Base-by-base conservation (phyloP, 2,797 vertebrate genomes). In the Crenichthys baileyi region DNA sequence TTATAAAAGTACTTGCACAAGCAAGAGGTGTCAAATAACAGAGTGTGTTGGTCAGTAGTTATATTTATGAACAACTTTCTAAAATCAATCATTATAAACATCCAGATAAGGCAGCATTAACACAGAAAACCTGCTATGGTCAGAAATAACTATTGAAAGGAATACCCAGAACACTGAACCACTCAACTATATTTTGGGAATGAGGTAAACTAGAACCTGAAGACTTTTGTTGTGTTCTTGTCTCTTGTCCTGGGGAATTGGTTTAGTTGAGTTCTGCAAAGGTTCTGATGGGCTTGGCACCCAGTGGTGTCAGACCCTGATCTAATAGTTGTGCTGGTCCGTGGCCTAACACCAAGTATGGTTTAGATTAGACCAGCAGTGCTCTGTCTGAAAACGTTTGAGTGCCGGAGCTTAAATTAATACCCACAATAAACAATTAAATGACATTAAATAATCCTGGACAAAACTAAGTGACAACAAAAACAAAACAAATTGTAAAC, bases 271-370 rank as follows among this genome's bases (percentile, higher is more conserved):
- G 79, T 88, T 85, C 85, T 79, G 72, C 7, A 77, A 82, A 82
- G 76, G 79, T 85, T 88, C 80, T 85, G 78, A 76, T 87, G 85
- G 87, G 86, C 84, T 79, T 39, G 20, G 79, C 82, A 88, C 84
- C 84, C 86, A 76, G 90, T 92, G 91, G 91, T 87, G 90, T 83
- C 71, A 50, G 50, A 89, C 91, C 76, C 86, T 79, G 86, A 90
- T 90, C 89, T 73, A 46, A 79, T 73, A 78, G 79, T 73, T 76
- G 78, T 80, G 88, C 85, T 80, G 84, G 76, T 84, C 85, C 74
- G 82, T 89, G 83, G 84, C 86, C 79, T 75, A 51, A 56, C 1
- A 73, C 84, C 61, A 73, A 75, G 70, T 53, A 60, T 44, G 53
- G 76, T 84, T 85, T 71, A 84, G 80, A 78, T 91, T 75, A 82